Evolutionary conservation across 2,888 invertebrate species (phyloP), one percentile per base, ranked within the genome.

Genomic region (Epinotia nisella): DNA sequence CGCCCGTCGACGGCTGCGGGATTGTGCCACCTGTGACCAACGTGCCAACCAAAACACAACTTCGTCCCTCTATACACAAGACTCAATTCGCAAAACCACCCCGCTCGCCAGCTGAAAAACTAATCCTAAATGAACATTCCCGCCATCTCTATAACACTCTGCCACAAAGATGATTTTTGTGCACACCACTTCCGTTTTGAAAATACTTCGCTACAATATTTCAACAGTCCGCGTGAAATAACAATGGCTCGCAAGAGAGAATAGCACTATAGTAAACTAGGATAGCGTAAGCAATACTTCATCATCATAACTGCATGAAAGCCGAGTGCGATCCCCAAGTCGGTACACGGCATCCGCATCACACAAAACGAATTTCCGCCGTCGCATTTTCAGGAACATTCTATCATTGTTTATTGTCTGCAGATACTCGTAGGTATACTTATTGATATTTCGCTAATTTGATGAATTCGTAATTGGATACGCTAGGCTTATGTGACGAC

Each of bases 151-250:
- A 84, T 85, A 85, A 82, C 79, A 77, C 79, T 79, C 79, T 78
- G 83, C 76, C 78, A 82, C 85, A 87, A 85, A 85, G 87, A 86
- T 83, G 83, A 86, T 85, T 88, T 89, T 90, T 82, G 84, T 83
- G 81, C 80, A 79, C 81, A 76, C 79, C 81, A 80, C 82, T 82
- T 81, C 56, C 65, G 79, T 84, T 85, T 83, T 82, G 78, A 83
- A 84, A 85, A 83, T 82, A 82, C 83, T 81, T 82, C 83, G 82
- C 84, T 80, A 85, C 87, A 88, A 91, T 92, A 91, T 92, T 90
- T 92, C 89, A 92, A 85, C 88, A 85, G 89, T 83, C 75, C 81
- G 80, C 86, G 83, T 90, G 91, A 91, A 92, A 92, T 90, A 92
- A 92, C 92, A 91, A 90, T 90, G 88, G 87, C 82, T 78, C 81